These are phyloP conservation scores for Drosophila kurseongensis DNA, from an alignment of 1,140 invertebrate genomes.

Conservation along the genomic window DNA sequence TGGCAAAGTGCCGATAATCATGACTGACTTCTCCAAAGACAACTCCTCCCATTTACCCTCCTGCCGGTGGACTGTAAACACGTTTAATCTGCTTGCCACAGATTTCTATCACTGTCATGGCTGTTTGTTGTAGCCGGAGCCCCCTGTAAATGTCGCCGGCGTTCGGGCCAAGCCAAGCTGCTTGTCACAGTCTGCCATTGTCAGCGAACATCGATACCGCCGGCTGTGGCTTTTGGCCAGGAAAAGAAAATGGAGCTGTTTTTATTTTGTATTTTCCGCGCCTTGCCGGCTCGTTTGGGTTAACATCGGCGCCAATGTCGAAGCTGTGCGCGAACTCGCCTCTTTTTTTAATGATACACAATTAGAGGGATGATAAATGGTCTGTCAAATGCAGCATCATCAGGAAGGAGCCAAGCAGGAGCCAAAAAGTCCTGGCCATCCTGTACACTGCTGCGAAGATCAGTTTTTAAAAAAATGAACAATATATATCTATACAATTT, in stretches of 20 bases:
- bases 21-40: constrained; percentile 74
- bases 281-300: constrained; percentile 55
- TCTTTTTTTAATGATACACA: constrained; percentile 83
- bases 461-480: too few species aligned
- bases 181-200: constrained; percentile 58
- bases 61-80: constrained; percentile 40
- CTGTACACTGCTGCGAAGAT: not conserved
- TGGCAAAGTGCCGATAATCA: constrained; percentile 77
- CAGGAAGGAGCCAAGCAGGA: constrained; percentile 22
- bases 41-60: constrained; percentile 14
- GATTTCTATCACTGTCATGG: constrained; percentile 81
- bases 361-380: constrained; percentile 84
- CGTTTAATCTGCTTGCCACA: constrained; percentile 81
- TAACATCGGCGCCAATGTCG: constrained; percentile 59
- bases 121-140: constrained; percentile 37
- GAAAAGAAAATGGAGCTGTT: constrained; percentile 9
- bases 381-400: constrained; percentile 82
- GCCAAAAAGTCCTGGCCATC: constrained; percentile 1
- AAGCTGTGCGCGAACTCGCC: constrained; percentile 34
- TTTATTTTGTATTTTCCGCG: constrained; percentile 19
- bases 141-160: constrained; percentile 29
- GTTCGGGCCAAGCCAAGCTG: constrained; percentile 10
- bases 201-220: constrained; percentile 60
- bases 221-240: constrained; percentile 11
- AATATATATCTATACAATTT: too few species aligned